Percentiles rank a stretch among this genome's conserved stretches.
Evolutionary conservation across 1,140 invertebrate genomes (phyloP).

Genomic region (Homarus americanus): DNA sequence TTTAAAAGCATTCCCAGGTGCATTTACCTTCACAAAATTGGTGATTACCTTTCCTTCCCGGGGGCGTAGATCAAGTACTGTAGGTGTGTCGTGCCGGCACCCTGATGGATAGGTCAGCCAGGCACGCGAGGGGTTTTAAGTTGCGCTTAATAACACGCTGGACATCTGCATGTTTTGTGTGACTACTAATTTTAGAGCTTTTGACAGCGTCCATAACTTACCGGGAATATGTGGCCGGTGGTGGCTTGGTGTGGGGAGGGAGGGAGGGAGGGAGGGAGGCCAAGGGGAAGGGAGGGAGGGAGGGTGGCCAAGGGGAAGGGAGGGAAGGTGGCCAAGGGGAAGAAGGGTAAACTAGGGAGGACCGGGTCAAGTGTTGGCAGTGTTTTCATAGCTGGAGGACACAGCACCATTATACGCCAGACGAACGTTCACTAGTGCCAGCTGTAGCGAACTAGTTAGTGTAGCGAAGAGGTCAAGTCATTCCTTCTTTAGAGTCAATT

Average conservation of each 20-base stretch:
- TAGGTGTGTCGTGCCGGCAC: background rate
- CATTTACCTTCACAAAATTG: background rate
- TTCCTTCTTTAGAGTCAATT: no score
- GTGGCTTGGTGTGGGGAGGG: background rate
- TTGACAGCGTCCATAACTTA: conserved; percentile 14
- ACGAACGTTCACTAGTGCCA: no score
- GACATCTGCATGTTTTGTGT: conserved; percentile 7
- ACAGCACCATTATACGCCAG: no score
- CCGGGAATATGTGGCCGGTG: background rate
- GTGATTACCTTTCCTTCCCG: background rate
- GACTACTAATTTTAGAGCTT: conserved; percentile 15
- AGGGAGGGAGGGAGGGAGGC: background rate
- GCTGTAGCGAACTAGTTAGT: no score
- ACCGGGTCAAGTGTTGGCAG: no score
- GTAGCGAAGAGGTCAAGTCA: no score
- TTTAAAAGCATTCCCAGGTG: background rate
- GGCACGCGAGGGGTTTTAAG: conserved; percentile 21
- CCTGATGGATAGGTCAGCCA: background rate
- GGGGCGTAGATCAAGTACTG: background rate
- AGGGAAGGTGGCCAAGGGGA: background rate
- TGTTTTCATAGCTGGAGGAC: no score
- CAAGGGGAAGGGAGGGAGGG: background rate
- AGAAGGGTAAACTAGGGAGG: background rate
- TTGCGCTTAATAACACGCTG: conserved; percentile 20
- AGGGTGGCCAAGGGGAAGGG: background rate